These are phyloP conservation scores for Ceyx margarethae DNA, from an alignment of 2,113 vertebrate species.

Conservation along the genomic window DNA sequence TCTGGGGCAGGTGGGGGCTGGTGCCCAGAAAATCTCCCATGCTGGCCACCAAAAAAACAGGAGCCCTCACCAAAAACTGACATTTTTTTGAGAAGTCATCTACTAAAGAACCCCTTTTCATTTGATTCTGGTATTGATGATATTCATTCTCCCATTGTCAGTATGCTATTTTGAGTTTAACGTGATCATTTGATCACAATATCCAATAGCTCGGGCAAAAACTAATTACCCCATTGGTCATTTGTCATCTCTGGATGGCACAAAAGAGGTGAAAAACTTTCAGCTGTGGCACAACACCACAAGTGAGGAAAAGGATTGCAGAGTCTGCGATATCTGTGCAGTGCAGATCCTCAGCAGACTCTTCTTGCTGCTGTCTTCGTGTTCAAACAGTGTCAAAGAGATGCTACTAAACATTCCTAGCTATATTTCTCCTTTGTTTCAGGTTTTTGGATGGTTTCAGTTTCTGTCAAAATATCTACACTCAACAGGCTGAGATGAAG, in stretches of 20 bases:
- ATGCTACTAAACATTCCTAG: not conserved
- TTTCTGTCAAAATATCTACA: not conserved
- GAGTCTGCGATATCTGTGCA: not conserved
- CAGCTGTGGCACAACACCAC: not conserved
- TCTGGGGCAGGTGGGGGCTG: no score
- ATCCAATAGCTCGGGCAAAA: not conserved
- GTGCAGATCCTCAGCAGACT: not conserved
- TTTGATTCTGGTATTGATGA: not conserved
- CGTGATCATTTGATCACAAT: not conserved
- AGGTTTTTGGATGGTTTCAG: not conserved
- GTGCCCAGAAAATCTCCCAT: no score
- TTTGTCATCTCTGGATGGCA: not conserved
- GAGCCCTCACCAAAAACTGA: no score
- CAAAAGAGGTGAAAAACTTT: not conserved
- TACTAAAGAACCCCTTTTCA: not conserved
- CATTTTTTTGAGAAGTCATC: not conserved
- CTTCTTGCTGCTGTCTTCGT: not conserved
- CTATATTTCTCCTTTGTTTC: not conserved
- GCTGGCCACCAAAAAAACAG: no score
- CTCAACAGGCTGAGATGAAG: not conserved
- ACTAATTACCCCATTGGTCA: not conserved
- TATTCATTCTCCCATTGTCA: not conserved
- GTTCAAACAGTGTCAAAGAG: not conserved
- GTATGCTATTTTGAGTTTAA: not conserved
- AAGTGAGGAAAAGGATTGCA: not conserved